phyloP scores from a whole-genome alignment of 1,140 invertebrate genomes.

The Pseudomyrmex gracilis region DNA sequence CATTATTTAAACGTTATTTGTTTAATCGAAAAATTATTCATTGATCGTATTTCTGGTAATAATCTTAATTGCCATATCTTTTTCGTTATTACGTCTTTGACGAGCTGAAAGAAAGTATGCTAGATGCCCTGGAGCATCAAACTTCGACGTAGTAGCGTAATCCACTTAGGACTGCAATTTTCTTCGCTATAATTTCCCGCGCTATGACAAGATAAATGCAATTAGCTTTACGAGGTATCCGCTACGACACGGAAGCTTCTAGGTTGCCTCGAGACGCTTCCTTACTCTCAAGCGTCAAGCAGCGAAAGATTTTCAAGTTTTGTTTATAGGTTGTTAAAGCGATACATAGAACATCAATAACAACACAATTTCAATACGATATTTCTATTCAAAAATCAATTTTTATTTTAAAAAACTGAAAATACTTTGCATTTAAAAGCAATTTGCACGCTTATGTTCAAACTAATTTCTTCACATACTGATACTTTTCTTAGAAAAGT shows the following conservation, averaged over 20 bases:
- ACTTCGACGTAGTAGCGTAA: conserved; percentile 52
- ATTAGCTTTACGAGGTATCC: conserved; percentile 46
- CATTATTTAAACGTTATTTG: conserved; percentile 20
- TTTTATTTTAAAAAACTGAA: not conserved
- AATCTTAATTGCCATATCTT: conserved; percentile 41
- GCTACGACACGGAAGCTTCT: conserved; percentile 43
- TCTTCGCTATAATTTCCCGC: conserved; percentile 60
- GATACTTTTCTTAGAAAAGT: not conserved
- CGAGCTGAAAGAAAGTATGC: conserved; percentile 28
- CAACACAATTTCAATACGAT: conserved; percentile 1
- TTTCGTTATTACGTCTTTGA: conserved; percentile 32
- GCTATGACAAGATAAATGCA: conserved; percentile 61
- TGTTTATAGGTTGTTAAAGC: conserved; percentile 31
- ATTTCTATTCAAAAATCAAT: not conserved
- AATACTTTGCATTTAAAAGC: conserved; percentile 1
- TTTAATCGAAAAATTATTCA: conserved; percentile 9
- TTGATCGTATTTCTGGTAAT: not conserved
- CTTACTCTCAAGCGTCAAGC: conserved; percentile 42
- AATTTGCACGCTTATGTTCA: not conserved
- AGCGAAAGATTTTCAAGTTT: conserved; percentile 42
- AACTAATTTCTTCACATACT: not conserved
- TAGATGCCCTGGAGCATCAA: conserved; percentile 21
- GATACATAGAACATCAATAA: not conserved
- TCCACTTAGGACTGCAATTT: conserved; percentile 58
- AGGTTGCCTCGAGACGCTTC: conserved; percentile 38